Evolutionary conservation across 2,888 invertebrate genomes (phyloP).

Genomic region (Anticlea derivata): DNA sequence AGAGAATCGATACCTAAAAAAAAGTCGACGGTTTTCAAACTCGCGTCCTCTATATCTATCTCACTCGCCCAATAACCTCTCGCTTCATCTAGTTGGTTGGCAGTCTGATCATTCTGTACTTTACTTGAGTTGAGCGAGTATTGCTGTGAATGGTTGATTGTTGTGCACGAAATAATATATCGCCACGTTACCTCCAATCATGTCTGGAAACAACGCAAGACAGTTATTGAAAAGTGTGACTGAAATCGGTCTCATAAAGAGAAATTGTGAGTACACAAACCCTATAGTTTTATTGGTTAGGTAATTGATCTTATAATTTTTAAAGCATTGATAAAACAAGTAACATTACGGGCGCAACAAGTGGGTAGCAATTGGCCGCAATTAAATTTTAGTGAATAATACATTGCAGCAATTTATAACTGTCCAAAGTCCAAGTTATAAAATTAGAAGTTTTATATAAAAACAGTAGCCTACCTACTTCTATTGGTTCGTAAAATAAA

Average conservation of each 20-base stretch:
- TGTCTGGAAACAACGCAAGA: slow-evolving; percentile 63
- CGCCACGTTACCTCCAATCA: slow-evolving; percentile 48
- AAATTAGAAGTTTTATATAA: no score
- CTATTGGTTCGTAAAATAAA: not conserved
- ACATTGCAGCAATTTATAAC: slow-evolving; percentile 1
- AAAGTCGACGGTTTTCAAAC: slow-evolving; percentile 4
- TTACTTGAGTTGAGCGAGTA: slow-evolving; percentile 32
- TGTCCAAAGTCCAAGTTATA: slow-evolving; percentile 24
- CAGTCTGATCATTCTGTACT: slow-evolving; percentile 30
- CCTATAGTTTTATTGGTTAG: slow-evolving; percentile 47
- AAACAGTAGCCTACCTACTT: not conserved
- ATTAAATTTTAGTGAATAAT: slow-evolving; percentile 10
- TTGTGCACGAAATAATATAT: slow-evolving; percentile 31
- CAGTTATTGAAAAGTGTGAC: slow-evolving; percentile 65
- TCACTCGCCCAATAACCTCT: slow-evolving; percentile 30
- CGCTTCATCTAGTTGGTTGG: slow-evolving; percentile 30
- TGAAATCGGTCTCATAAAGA: slow-evolving; percentile 51
- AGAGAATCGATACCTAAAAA: slow-evolving; percentile 6
- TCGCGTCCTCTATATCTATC: slow-evolving; percentile 27
- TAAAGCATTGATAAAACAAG: slow-evolving; percentile 16
- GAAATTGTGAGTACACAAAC: slow-evolving; percentile 65
- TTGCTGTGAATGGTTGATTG: slow-evolving; percentile 34
- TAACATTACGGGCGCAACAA: slow-evolving; percentile 12
- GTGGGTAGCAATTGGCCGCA: slow-evolving; percentile 19
- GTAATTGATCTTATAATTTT: slow-evolving; percentile 41